Evolutionary conservation across 2,113 vertebrate species (phyloP).

Genomic region (Sylvia atricapilla): DNA sequence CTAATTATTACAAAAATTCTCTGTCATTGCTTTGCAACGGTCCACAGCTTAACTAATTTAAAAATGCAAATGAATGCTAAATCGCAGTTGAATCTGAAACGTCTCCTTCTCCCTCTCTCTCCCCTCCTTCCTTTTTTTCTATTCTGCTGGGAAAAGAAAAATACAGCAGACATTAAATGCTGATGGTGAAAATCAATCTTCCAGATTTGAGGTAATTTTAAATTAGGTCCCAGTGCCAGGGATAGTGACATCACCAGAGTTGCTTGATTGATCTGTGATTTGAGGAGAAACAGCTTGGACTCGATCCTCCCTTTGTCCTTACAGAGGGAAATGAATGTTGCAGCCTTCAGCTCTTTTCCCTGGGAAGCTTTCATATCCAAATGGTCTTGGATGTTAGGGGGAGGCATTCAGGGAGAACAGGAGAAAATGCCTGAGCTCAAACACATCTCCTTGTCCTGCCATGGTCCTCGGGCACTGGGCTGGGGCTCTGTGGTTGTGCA

Average conservation of each 20-base stretch:
- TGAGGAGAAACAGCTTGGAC: conserved; percentile 2
- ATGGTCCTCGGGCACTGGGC: background rate
- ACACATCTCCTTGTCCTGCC: background rate
- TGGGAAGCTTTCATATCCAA: background rate
- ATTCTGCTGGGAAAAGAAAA: conserved; percentile 6
- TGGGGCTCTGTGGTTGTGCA: background rate
- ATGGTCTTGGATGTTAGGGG: background rate
- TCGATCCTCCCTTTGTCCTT: conserved; percentile 26
- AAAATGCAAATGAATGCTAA: conserved; percentile 79
- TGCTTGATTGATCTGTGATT: conserved; percentile 29
- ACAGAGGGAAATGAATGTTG: background rate
- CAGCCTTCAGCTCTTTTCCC: background rate
- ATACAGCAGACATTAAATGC: conserved; percentile 31
- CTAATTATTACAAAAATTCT: conserved; percentile 75
- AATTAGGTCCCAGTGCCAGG: conserved; percentile 25
- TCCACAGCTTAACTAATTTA: conserved; percentile 76
- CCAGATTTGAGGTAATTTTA: conserved; percentile 44
- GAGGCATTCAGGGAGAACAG: background rate
- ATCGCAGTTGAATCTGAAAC: conserved; percentile 57
- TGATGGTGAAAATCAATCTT: conserved; percentile 57
- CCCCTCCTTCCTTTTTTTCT: background rate
- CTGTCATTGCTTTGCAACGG: conserved; percentile 73
- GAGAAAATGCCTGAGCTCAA: background rate
- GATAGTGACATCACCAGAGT: conserved; percentile 41
- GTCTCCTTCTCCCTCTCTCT: background rate